A percentile compares a stretch with the other conserved stretches of the same genome.
phyloP scores from a whole-genome alignment of 2,797 vertebrate genomes.

The Eulemur mongoz region DNA sequence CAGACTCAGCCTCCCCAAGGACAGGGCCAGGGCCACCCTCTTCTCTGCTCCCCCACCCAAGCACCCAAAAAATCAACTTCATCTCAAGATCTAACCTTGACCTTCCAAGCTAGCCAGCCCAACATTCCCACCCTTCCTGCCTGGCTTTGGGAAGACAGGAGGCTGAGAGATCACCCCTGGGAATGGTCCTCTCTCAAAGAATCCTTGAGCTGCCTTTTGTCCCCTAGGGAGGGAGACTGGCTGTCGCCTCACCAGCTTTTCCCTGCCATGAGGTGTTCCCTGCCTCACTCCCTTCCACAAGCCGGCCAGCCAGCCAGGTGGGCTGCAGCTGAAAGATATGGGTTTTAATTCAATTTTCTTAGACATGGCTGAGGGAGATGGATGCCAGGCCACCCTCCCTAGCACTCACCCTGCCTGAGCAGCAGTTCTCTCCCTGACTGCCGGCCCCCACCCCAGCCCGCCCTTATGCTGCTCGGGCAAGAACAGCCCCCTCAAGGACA shows the following conservation, averaged over 20 bases:
- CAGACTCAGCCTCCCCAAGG: background rate
- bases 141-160: background rate
- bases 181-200: background rate
- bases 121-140: background rate
- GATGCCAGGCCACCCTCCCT: conserved; percentile 72
- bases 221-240: background rate
- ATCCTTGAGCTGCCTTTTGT: background rate
- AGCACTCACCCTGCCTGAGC: conserved; percentile 63
- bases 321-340: conserved; percentile 67
- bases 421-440: background rate
- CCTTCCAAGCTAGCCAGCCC: background rate
- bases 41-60: background rate
- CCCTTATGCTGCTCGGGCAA: background rate
- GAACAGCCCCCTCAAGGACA: background rate
- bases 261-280: background rate
- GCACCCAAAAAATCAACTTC: background rate
- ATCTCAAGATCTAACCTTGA: background rate
- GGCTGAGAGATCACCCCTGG: background rate
- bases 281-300: conserved; percentile 12
- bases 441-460: background rate
- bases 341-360: conserved; percentile 76
- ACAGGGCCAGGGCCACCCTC: background rate
- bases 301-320: conserved; percentile 54
- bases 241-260: background rate
- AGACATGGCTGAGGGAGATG: conserved; percentile 71